Conservation (phyloP, 2,888 invertebrate genomes). For the Latrodectus hesperus region DNA sequence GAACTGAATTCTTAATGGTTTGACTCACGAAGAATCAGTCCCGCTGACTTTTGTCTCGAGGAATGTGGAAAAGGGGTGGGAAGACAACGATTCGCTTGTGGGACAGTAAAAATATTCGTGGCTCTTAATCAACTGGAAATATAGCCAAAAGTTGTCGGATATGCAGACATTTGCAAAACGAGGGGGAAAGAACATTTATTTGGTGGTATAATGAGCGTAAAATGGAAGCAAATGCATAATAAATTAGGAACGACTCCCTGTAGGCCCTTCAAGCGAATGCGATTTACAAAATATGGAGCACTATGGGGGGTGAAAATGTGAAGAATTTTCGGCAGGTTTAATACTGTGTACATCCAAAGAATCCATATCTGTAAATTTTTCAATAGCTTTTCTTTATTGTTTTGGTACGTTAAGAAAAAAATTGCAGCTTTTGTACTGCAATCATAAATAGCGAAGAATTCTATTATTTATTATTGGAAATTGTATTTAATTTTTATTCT, state of each 20-base stretch:
- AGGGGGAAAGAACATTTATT: conserved; percentile 53
- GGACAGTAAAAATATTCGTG: conserved; percentile 59
- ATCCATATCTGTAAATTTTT: too few relatives aligned
- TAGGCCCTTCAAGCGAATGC: background rate
- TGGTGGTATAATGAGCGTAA: conserved; percentile 49
- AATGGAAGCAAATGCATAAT: conserved; percentile 57
- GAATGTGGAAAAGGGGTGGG: background rate
- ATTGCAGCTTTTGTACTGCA: too few relatives aligned
- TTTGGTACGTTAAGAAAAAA: too few relatives aligned
- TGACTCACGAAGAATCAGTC: conserved; percentile 63
- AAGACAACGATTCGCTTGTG: conserved; percentile 24
- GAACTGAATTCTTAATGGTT: conserved; percentile 52
- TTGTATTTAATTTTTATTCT: too few relatives aligned
- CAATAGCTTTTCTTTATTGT: too few relatives aligned
- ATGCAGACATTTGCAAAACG: conserved; percentile 53
- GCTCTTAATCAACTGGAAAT: conserved; percentile 65
- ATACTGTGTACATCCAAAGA: too few relatives aligned
- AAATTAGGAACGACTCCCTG: conserved; percentile 32
- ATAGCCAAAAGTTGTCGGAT: conserved; percentile 50
- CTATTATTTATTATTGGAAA: too few relatives aligned
- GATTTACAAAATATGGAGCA: background rate
- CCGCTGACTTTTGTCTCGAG: conserved; percentile 39
- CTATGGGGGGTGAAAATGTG: background rate
- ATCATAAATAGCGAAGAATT: too few relatives aligned
- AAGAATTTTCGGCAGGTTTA: too few relatives aligned